Conservation (phyloP, 2,888 invertebrate genomes). For the Pecten maximus region DNA sequence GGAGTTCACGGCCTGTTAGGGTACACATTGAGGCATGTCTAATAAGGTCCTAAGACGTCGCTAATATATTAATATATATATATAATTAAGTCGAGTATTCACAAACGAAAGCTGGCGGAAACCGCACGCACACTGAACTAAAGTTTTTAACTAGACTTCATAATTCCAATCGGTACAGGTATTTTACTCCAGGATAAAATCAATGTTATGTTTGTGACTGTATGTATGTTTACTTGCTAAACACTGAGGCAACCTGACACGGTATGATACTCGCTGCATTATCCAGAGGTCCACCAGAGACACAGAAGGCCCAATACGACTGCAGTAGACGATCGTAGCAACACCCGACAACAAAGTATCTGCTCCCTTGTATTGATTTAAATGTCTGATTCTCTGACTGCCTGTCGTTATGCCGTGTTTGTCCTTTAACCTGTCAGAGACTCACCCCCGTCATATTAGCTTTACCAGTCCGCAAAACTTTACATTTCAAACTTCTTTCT, state of each 20-base stretch:
- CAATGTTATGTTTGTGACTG: not conserved
- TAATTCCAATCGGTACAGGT: not conserved
- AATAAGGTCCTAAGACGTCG: constrained; percentile 13
- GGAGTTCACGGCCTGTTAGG: not conserved
- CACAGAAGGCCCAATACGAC: not conserved
- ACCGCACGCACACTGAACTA: not conserved
- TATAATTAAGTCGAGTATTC: constrained; percentile 13
- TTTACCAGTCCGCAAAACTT: not conserved
- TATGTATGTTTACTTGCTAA: not conserved
- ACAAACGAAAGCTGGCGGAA: constrained; percentile 5
- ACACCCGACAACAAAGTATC: constrained; percentile 31
- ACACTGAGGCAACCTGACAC: not conserved
- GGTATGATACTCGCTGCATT: not conserved
- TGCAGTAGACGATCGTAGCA: constrained; percentile 35
- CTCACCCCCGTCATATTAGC: not conserved
- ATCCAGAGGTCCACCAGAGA: not conserved
- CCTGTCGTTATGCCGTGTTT: not conserved
- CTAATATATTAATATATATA: not conserved
- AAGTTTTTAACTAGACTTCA: constrained; percentile 11
- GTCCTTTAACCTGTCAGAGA: constrained; percentile 9
- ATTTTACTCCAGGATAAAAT: not conserved
- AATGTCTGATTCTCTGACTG: constrained; percentile 30
- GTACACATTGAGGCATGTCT: not conserved
- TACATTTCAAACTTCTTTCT: not conserved
- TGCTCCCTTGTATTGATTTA: constrained; percentile 28